Evolutionary conservation across 2,797 vertebrate genomes (phyloP).

Genomic region (Pyrrhura leucotis): DNA sequence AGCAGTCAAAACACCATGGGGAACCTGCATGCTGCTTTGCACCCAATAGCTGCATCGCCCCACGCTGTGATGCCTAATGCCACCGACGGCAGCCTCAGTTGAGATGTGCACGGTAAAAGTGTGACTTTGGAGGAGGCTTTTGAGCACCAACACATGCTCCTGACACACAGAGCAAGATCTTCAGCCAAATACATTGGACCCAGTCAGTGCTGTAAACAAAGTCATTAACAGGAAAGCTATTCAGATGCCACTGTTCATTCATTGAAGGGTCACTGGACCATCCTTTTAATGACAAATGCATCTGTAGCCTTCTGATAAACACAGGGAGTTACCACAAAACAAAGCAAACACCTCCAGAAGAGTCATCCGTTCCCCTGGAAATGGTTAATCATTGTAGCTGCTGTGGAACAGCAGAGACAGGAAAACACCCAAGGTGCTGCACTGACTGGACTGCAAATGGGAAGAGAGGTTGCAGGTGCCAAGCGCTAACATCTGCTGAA

Average conservation of each 20-base stretch:
- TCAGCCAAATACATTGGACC: background rate
- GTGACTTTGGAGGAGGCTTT: background rate
- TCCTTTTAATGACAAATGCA: background rate
- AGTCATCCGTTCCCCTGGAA: background rate
- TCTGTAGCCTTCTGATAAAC: background rate
- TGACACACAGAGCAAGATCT: background rate
- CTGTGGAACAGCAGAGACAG: background rate
- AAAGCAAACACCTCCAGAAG: background rate
- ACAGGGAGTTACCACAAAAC: background rate
- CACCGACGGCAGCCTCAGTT: rapidly evolving
- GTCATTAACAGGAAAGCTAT: background rate
- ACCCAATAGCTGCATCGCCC: background rate
- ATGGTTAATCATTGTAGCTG: background rate
- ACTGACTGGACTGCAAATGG: background rate
- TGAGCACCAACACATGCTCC: background rate
- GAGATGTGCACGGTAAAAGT: background rate
- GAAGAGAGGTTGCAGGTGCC: background rate
- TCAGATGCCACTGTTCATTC: background rate
- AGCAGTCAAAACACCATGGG: rapidly evolving
- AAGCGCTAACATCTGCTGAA: rapidly evolving
- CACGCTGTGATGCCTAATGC: rapidly evolving
- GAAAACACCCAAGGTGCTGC: background rate
- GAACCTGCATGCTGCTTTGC: background rate
- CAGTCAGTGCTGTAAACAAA: background rate
- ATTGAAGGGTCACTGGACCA: background rate